Conservation (phyloP, 2,888 invertebrate genomes). For the Latheticus oryzae region DNA sequence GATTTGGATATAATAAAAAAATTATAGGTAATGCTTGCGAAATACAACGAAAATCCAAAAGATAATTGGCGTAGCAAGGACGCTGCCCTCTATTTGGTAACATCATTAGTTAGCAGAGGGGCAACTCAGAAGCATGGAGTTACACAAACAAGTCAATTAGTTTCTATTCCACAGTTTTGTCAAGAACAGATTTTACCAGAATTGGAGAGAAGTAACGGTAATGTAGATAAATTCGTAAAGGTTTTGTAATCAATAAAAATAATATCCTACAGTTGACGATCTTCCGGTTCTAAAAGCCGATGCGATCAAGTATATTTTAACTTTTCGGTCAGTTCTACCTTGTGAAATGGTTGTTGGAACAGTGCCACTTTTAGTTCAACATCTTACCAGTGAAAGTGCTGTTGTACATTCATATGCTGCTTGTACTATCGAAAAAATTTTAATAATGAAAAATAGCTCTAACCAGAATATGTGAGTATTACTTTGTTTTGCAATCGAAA, state of each 20-base stretch:
- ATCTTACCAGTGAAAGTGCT: conserved; percentile 80
- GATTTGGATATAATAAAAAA: no score
- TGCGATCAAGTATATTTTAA: conserved; percentile 95
- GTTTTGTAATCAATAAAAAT: no score
- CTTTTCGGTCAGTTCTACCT: conserved; percentile 91
- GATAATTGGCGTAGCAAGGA: conserved; percentile 95
- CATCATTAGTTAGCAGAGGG: conserved; percentile 91
- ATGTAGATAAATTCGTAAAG: not conserved
- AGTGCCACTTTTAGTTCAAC: conserved; percentile 82
- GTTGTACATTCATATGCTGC: conserved; percentile 98
- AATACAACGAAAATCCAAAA: conserved; percentile 80
- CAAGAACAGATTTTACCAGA: conserved; percentile 89
- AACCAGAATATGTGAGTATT: conserved; percentile 26
- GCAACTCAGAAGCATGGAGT: conserved; percentile 91
- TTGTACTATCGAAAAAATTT: conserved; percentile 88
- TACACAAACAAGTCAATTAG: conserved; percentile 89
- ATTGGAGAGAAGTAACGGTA: conserved; percentile 77
- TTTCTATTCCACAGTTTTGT: conserved; percentile 91
- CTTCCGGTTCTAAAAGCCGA: conserved; percentile 95
- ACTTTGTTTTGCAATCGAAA: no score
- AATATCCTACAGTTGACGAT: conserved; percentile 76
- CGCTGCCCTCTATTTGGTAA: conserved; percentile 95
- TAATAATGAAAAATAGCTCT: conserved; percentile 75
- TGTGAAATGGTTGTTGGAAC: conserved; percentile 79
- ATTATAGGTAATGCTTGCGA: conserved; percentile 76